Conservation (phyloP, 2,888 invertebrate species). For the Polydrusus cervinus region DNA sequence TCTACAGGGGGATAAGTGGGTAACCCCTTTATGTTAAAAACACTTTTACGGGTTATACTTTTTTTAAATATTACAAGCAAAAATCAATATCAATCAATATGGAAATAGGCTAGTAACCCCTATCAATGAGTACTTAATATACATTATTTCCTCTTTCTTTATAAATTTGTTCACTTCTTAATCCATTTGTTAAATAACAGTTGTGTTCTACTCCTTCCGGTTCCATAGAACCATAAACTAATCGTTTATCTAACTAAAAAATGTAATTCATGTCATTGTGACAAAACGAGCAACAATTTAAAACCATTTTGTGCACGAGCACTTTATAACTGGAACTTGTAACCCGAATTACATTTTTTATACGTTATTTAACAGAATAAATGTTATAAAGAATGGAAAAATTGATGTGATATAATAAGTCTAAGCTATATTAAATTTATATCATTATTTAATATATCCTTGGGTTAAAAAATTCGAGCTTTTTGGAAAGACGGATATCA, state of each 20-base stretch:
- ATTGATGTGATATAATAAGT: background rate
- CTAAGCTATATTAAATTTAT: constrained; percentile 6
- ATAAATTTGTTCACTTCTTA: background rate
- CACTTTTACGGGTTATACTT: too few relatives aligned
- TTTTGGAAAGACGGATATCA: too few relatives aligned
- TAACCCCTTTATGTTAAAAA: too few relatives aligned
- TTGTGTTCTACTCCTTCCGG: background rate
- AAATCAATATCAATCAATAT: too few relatives aligned
- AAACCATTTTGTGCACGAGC: constrained; percentile 17
- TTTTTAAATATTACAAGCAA: too few relatives aligned
- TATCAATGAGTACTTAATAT: background rate
- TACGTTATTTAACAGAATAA: constrained; percentile 20
- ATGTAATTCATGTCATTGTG: constrained; percentile 4
- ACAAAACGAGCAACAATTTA: constrained; percentile 17
- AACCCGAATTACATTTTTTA: constrained; percentile 39
- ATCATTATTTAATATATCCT: background rate
- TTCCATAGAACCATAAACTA: background rate
- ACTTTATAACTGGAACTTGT: background rate
- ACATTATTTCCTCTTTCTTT: background rate
- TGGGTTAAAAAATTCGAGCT: too few relatives aligned
- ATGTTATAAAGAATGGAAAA: background rate
- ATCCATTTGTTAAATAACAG: constrained; percentile 9
- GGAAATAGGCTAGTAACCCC: too few relatives aligned
- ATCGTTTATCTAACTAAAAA: background rate
- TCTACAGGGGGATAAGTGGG: too few relatives aligned